A percentile compares a stretch with the other conserved stretches of the same genome.
These are phyloP conservation scores for Calidris pugnax DNA, from an alignment of 2,113 vertebrate genomes.

Conservation along the genomic window DNA sequence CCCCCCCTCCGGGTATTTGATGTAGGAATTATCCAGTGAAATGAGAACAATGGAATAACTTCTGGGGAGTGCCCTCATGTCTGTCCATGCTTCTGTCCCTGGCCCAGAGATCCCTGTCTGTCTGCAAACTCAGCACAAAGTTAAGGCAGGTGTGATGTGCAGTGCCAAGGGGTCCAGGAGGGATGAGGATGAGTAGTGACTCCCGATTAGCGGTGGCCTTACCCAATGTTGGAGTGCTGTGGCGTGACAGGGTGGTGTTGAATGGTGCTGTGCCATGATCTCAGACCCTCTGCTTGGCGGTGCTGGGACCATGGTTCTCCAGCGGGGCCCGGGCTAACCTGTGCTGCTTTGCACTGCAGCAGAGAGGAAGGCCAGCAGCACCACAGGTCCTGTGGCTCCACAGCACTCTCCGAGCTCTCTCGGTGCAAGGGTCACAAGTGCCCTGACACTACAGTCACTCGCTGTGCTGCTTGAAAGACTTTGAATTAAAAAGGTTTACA, in stretches of 20 bases:
- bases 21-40: not conserved
- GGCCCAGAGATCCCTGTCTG: not conserved
- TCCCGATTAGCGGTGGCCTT: not conserved
- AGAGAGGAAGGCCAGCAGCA: not conserved
- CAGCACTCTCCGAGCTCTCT: not conserved
- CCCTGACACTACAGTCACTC: rapidly evolving
- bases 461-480: not conserved
- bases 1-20: not conserved
- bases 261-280: rapidly evolving
- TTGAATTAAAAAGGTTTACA: not conserved
- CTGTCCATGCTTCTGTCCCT: not conserved
- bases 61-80: rapidly evolving
- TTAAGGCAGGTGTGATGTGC: not conserved
- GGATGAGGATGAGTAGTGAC: not conserved
- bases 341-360: not conserved
- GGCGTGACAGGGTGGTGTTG: not conserved
- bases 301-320: not conserved
- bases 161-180: not conserved
- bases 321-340: not conserved
- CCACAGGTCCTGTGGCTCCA: not conserved
- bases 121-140: not conserved
- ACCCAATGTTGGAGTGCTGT: not conserved
- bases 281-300: not conserved
- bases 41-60: not conserved
- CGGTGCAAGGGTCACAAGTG: rapidly evolving